A percentile compares a stretch with the other conserved stretches of the same genome.
These are phyloP conservation scores for Delichon dasypus DNA, from an alignment of 2,797 vertebrate genomes.

Conservation along the genomic window DNA sequence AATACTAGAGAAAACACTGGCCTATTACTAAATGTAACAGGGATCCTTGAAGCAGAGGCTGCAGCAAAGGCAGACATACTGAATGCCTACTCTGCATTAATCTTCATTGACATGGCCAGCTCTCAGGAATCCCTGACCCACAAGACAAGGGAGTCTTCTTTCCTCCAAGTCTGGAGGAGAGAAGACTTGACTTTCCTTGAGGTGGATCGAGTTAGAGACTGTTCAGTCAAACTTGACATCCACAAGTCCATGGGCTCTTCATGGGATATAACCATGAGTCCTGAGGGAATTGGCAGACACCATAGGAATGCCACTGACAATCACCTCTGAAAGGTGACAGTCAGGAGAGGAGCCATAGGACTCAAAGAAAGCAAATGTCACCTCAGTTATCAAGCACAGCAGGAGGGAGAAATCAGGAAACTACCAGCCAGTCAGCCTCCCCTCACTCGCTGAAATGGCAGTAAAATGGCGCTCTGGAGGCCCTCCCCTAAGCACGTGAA, in stretches of 20 bases:
- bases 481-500: rapidly evolving
- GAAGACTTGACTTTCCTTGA: background rate
- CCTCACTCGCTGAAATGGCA: background rate
- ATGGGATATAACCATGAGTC: background rate
- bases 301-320: background rate
- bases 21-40: background rate
- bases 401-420: background rate
- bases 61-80: background rate
- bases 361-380: background rate
- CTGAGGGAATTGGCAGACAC: background rate
- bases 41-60: background rate
- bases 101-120: too few relatives aligned
- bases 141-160: too few relatives aligned
- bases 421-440: too few relatives aligned
- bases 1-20: background rate
- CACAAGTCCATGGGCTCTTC: too few relatives aligned
- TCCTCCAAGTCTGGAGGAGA: background rate
- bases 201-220: background rate
- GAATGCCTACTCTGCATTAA: background rate
- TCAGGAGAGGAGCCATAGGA: background rate
- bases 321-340: background rate
- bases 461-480: background rate
- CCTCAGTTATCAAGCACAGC: background rate
- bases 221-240: background rate
- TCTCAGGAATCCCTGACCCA: background rate